phyloP scores from a whole-genome alignment of 2,888 invertebrate species.

The Machimus rusticus region DNA sequence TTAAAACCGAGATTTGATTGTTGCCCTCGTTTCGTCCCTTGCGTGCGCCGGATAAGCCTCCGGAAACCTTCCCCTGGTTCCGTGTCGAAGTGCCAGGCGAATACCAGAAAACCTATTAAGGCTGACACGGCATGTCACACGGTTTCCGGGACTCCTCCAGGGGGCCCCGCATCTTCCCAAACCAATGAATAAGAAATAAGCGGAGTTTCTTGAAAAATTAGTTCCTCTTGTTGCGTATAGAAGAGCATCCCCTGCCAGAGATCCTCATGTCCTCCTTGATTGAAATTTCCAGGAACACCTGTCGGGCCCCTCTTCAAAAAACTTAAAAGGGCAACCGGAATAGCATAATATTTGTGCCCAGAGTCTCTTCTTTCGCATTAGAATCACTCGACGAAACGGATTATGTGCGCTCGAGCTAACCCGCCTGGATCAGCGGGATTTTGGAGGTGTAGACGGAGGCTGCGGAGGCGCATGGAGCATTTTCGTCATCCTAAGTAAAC shows the following conservation, averaged over 20 bases:
- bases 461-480: neutral
- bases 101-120: neutral
- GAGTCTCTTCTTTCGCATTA: neutral
- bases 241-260: neutral
- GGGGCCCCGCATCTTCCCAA: neutral
- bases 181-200: neutral
- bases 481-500: neutral
- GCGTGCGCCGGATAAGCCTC: neutral
- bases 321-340: neutral
- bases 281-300: neutral
- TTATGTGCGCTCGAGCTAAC: neutral
- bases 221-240: neutral
- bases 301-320: neutral
- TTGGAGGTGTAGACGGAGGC: neutral
- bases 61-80: neutral
- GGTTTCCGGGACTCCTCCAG: neutral
- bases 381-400: neutral
- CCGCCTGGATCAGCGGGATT: neutral
- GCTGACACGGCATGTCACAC: neutral
- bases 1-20: neutral
- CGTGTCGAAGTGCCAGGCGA: neutral
- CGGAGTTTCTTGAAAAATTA: neutral
- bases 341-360: neutral
- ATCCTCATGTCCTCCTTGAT: neutral
- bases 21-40: neutral